Conservation (phyloP, 2,113 vertebrate species). For the Emberiza fucata region DNA sequence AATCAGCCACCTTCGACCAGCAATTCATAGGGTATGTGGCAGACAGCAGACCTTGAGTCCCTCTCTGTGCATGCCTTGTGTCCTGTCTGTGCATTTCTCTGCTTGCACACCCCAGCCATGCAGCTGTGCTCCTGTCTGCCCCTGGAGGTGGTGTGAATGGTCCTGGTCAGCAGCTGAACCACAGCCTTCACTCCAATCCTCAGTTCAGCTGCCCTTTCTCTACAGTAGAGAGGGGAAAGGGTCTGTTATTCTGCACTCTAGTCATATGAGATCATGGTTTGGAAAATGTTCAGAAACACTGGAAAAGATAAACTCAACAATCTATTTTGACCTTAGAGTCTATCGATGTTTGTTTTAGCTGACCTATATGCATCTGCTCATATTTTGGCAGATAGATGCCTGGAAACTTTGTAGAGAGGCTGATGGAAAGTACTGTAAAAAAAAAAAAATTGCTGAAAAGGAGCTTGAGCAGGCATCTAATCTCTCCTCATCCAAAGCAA, state of each 20-base stretch:
- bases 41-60: background rate
- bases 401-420: background rate
- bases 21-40: background rate
- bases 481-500: background rate
- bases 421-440: background rate
- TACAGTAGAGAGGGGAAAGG: background rate
- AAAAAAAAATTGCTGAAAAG: background rate
- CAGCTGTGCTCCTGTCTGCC: background rate
- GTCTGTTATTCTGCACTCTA: background rate
- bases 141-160: background rate
- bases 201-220: background rate
- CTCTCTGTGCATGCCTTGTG: background rate
- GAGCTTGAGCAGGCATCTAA: background rate
- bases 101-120: background rate
- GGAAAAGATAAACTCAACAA: slow-evolving; percentile 37
- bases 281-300: background rate
- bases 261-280: background rate
- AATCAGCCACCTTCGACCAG: background rate
- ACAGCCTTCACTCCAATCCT: background rate
- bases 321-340: background rate
- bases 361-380: background rate
- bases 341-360: background rate
- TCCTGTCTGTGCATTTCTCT: background rate
- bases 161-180: background rate
- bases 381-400: background rate